Percentiles rank a stretch among this genome's conserved stretches.
phyloP scores from a whole-genome alignment of 2,113 vertebrate species.

The Melanocharis versteri region DNA sequence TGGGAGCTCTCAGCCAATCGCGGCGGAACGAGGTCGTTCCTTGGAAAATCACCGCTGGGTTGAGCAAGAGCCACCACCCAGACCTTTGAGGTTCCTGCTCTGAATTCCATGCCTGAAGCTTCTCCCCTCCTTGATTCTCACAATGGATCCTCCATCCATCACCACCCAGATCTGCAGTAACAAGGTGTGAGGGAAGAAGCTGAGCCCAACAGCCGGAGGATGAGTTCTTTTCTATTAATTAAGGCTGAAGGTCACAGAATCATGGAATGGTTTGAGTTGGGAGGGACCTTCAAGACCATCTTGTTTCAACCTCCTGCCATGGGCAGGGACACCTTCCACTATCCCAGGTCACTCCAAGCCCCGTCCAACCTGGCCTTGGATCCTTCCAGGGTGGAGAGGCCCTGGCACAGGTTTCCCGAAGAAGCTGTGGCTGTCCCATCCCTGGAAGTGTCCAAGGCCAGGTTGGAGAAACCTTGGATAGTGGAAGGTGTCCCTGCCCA shows the following conservation, averaged over 20 bases:
- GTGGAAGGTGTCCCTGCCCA: not conserved
- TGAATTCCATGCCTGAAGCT: not conserved
- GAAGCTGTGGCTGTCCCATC: not conserved
- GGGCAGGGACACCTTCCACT: not conserved
- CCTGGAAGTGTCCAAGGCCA: not conserved
- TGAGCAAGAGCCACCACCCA: not conserved
- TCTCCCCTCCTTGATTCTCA: not conserved
- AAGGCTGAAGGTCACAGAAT: not conserved
- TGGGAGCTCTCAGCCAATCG: not conserved
- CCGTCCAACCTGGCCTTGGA: not conserved
- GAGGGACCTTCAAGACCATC: accelerated
- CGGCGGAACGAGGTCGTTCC: accelerated
- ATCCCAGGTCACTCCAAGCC: not conserved
- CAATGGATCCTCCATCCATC: not conserved
- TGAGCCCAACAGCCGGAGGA: accelerated
- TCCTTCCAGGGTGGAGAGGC: not conserved
- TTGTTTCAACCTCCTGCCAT: not conserved
- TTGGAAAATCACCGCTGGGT: not conserved
- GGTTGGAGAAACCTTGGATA: not conserved
- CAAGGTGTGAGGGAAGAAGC: not conserved
- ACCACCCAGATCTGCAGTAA: not conserved
- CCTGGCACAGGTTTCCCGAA: not conserved
- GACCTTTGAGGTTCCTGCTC: not conserved
- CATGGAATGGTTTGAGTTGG: not conserved
- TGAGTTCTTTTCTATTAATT: not conserved